phyloP scores from a whole-genome alignment of 2,113 vertebrate species.

The Fukomys damarensis region DNA sequence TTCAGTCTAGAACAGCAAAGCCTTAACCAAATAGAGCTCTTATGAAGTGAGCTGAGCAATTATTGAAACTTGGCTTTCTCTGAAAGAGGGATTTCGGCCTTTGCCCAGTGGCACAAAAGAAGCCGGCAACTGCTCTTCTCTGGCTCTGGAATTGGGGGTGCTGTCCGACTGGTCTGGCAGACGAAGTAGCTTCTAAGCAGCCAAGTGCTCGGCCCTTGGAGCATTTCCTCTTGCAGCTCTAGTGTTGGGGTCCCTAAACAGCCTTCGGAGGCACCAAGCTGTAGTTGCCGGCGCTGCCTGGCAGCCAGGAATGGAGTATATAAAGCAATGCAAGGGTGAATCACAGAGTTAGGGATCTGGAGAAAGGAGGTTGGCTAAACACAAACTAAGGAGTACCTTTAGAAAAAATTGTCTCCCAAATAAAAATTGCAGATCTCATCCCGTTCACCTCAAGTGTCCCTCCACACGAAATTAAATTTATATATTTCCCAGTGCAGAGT shows the following conservation, averaged over 20 bases:
- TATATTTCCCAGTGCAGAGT: conserved; percentile 3
- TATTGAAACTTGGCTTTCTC: conserved; percentile 76
- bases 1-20: conserved; percentile 71
- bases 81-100: conserved; percentile 75
- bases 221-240: neutral
- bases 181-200: conserved; percentile 18
- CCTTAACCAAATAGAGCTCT: conserved; percentile 76
- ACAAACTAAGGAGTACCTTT: conserved; percentile 38
- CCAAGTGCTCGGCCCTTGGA: neutral
- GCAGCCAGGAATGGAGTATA: conserved; percentile 39
- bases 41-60: conserved; percentile 69
- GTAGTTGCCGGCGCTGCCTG: neutral
- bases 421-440: conserved; percentile 42
- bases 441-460: neutral
- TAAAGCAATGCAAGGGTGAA: neutral
- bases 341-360: conserved; percentile 19
- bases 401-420: neutral
- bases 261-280: conserved; percentile 14
- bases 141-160: neutral
- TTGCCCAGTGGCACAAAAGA: conserved; percentile 73
- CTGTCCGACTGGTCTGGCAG: neutral
- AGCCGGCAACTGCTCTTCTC: neutral
- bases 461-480: conserved; percentile 21
- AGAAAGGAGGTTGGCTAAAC: neutral
- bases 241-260: conserved; percentile 33